Base-by-base conservation (phyloP, 2,888 invertebrate species). In the Atherix ibis region DNA sequence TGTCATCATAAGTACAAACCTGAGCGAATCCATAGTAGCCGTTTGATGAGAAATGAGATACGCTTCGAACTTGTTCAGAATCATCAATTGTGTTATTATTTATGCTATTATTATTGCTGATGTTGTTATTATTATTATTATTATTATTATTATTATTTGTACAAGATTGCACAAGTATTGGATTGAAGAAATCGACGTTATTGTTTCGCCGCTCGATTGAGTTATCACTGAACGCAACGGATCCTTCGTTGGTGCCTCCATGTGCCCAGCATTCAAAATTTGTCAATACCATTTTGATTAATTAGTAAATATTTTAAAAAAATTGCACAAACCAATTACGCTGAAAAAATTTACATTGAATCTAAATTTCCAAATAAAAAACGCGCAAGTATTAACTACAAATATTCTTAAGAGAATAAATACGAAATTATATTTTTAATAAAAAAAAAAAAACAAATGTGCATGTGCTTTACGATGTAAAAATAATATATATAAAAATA, bases 201-300 rank as follows among this genome's bases (percentile, higher is more conserved):
- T 27, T 28, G 4, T 10, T 12, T 17, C 34, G 36, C 8, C 35
- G 28, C 8, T 33, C 30, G 5, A 38, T 35, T 25, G 32, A 28
- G 13, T 18, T 18, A 36, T 36, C 18, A 9, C n/a, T 27, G 4
- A 12, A 5, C 5, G 14, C 12, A 6, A 30, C 10, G 13, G 29
- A 10, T 9, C 29, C 18, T 6, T 29, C 36, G 8, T 22, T 25
- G 17, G 32, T 27, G 9, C 45, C 51, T 35, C 52, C 54, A 45
- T 54, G 49, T 43, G 56, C 56, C 56, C 57, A 56, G 41, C 51
- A 53, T 46, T 56, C 57, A 38, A 54, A 51, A 48, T 52, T 56
- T 16, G 54, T 57, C 40, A 56, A 47, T 35, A 56, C 56, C 56
- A 56, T 56, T 30, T 37, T 38, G n/a, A n/a, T 12, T 14, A 9